Percentiles rank a stretch among this genome's conserved stretches.
Evolutionary conservation across 2,797 vertebrate species (phyloP).

Genomic region (Chaetophractus vellerosus): DNA sequence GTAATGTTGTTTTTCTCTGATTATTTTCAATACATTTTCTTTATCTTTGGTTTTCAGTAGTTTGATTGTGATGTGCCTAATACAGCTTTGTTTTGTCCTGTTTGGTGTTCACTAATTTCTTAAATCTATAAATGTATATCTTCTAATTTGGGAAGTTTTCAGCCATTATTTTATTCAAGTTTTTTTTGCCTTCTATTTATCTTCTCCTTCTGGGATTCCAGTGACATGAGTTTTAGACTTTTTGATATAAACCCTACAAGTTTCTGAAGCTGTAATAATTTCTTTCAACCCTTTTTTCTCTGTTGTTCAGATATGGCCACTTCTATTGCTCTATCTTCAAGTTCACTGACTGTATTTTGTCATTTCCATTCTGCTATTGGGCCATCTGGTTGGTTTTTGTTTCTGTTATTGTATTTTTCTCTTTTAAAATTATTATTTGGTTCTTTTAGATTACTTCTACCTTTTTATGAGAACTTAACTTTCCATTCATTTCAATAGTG

Average conservation of each 20-base stretch:
- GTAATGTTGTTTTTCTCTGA: neutral
- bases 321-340: neutral
- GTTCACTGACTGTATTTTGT: neutral
- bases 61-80: neutral
- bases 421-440: neutral
- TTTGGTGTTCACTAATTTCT: neutral
- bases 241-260: neutral
- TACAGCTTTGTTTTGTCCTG: neutral
- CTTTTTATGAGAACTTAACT: conserved; percentile 39
- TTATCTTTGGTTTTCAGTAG: neutral
- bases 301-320: neutral
- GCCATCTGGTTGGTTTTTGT: neutral
- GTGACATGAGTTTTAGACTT: neutral
- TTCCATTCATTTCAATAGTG: neutral
- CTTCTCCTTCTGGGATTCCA: neutral
- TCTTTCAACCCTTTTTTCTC: neutral
- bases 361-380: neutral
- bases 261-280: conserved; percentile 1
- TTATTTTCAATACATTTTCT: neutral
- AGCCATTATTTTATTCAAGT: neutral
- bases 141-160: neutral
- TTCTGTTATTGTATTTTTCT: neutral
- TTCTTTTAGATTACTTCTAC: neutral
- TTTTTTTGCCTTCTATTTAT: neutral
- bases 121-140: neutral